These are phyloP conservation scores for Ptychochromis oligacanthus DNA, from an alignment of 2,113 vertebrate species.

Conservation along the genomic window DNA sequence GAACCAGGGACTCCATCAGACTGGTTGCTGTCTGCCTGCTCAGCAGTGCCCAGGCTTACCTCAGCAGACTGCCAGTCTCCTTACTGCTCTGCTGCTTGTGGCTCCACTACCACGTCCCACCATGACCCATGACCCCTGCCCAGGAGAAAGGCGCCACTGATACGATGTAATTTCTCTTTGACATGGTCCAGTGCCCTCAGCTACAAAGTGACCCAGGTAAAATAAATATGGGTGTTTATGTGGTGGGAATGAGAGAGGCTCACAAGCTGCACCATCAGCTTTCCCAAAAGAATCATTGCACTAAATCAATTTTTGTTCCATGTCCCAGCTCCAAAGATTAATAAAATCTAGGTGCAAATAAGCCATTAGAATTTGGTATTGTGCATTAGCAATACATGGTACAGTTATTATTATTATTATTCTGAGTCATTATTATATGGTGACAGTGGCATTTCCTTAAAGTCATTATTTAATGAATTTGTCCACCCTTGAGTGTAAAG, in stretches of 20 bases:
- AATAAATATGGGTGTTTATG: slow-evolving; percentile 70
- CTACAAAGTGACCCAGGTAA: slow-evolving; percentile 58
- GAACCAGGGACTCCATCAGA: slow-evolving; percentile 17
- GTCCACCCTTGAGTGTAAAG: neutral
- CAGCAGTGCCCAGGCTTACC: slow-evolving; percentile 60
- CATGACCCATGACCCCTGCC: slow-evolving; percentile 67
- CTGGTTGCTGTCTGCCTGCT: slow-evolving; percentile 28
- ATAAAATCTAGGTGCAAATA: slow-evolving; percentile 1
- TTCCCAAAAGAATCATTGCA: slow-evolving; percentile 25
- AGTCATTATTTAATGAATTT: neutral
- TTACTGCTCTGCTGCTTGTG: slow-evolving; percentile 53
- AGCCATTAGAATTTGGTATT: neutral
- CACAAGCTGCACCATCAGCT: neutral
- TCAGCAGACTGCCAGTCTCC: slow-evolving; percentile 68
- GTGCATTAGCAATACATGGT: neutral
- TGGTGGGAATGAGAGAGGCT: slow-evolving; percentile 33
- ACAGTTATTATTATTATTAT: neutral
- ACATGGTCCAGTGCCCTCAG: slow-evolving; percentile 45
- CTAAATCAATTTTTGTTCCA: neutral
- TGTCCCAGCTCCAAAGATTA: slow-evolving; percentile 1
- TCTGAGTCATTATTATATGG: neutral
- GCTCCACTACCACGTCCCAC: slow-evolving; percentile 57
- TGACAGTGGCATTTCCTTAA: neutral
- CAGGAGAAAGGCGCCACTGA: slow-evolving; percentile 67
- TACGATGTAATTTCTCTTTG: slow-evolving; percentile 57